A percentile compares a stretch with the other conserved stretches of the same genome.
These are phyloP conservation scores for Octopus sinensis DNA, from an alignment of 1,140 invertebrate species.

Conservation along the genomic window DNA sequence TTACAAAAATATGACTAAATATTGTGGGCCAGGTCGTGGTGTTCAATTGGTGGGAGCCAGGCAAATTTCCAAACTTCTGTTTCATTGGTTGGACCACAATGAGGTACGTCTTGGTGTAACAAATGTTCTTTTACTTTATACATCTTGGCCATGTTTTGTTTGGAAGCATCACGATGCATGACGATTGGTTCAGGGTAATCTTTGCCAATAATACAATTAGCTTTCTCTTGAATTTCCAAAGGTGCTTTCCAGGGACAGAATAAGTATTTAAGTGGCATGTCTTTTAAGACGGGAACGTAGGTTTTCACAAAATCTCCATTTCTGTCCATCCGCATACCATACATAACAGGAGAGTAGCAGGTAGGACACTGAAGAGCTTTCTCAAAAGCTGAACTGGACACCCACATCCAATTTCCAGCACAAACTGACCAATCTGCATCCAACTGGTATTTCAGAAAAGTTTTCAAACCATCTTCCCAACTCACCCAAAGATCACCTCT, in stretches of 20 bases:
- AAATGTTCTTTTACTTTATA: conserved; percentile 33
- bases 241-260: conserved; percentile 62
- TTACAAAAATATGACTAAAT: background rate
- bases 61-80: conserved; percentile 35
- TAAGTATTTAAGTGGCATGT: conserved; percentile 57
- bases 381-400: conserved; percentile 72
- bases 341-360: conserved; percentile 68
- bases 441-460: conserved; percentile 63
- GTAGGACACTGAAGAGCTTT: conserved; percentile 61
- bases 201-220: conserved; percentile 57
- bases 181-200: conserved; percentile 60
- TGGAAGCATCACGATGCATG: conserved; percentile 52
- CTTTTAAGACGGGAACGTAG: conserved; percentile 57
- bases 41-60: conserved; percentile 33
- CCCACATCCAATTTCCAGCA: conserved; percentile 80
- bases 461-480: conserved; percentile 69
- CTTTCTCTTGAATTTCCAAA: conserved; percentile 52
- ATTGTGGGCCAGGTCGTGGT: background rate
- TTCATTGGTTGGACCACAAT: conserved; percentile 41
- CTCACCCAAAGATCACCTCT: conserved; percentile 72
- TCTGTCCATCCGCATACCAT: conserved; percentile 71
- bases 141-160: conserved; percentile 48
- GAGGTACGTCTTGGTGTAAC: conserved; percentile 28
- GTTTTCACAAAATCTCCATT: conserved; percentile 67
- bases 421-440: conserved; percentile 75